Base-by-base conservation (phyloP, 2,797 vertebrate species). In the Pseudomugil tenellus region DNA sequence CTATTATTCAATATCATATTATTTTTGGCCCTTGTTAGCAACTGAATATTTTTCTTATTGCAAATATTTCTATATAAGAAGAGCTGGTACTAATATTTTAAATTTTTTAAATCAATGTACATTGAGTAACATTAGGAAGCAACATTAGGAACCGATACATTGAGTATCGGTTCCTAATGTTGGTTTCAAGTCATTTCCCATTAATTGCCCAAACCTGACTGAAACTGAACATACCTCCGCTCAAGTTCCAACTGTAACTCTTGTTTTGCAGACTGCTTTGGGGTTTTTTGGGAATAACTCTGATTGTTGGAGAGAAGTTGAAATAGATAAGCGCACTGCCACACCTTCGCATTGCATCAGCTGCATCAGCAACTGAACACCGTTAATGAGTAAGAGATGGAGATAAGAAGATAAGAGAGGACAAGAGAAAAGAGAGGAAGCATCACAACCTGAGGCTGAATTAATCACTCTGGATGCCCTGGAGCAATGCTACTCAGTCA, bases 391-490 rank as follows among this genome's bases (percentile, higher is more conserved):
- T 17, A 11, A 52, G 62, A 72, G 72, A 63, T 35, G 39, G 25
- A 70, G 78, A 77, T 72, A 59, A 66, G 77, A 64, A 74, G 34
- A 72, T 31, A 23, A 53, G 53, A 62, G 62, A 26, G 25, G 57
- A 55, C 52, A 51, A 39, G 67, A 23, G 19, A 46, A 53, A 48
- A 74, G 46, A 76, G 52, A 67, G 76, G 52, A 78, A 37, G 57
- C 52, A 37, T 57, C 63, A 34, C 62, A 58, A 58, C 52, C 62
- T 28, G 48, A 34, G 65, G 68, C 59, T 49, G 35, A 68, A 83
- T 83, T 66, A 78, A 84, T 83, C 67, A 64, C 70, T 49, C 31
- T 72, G 26, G 12, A 49, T 32, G 34, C 80, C 51, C 51, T n/a
- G 21, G 21, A 72, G 72, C 74, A 63, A 17, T 52, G 70, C 52